Percentiles rank a stretch among this genome's conserved stretches.
phyloP scores from a whole-genome alignment of 2,797 vertebrate genomes.

The Taenioides sp. region DNA sequence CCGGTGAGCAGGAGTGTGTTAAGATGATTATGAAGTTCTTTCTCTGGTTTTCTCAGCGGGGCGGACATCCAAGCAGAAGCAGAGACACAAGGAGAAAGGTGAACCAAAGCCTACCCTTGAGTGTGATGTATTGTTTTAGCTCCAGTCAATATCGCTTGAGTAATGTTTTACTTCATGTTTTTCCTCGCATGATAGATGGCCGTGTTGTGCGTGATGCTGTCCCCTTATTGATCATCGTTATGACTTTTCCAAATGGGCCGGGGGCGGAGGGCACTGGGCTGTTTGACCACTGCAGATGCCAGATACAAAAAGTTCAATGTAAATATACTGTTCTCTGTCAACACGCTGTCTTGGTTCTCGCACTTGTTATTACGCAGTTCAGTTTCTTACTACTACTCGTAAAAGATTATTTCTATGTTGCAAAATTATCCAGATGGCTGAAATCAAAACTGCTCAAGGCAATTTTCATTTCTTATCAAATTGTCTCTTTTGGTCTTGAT shows the following conservation, averaged over 20 bases:
- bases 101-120: constrained; percentile 39
- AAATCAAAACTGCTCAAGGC: not conserved
- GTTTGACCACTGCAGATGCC: constrained; percentile 1
- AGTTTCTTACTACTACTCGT: not conserved
- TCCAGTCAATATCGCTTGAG: constrained; percentile 40
- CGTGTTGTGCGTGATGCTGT: constrained; percentile 37
- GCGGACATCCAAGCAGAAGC: constrained; percentile 23
- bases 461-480: not conserved
- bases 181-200: constrained; percentile 53
- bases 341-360: not conserved
- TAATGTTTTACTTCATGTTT: constrained; percentile 34
- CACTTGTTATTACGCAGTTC: not conserved
- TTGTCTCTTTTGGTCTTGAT: constrained; percentile 5
- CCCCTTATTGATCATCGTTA: constrained; percentile 61
- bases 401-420: not conserved
- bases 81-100: constrained; percentile 30
- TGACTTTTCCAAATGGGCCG: constrained; percentile 48
- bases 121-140: constrained; percentile 50
- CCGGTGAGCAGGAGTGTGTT: constrained; percentile 57
- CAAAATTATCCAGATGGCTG: constrained; percentile 2
- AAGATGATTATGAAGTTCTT: constrained; percentile 59
- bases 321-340: not conserved
- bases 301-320: not conserved
- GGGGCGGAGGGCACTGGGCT: constrained; percentile 38
- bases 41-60: constrained; percentile 22